Evolutionary conservation across 2,888 invertebrate species (phyloP), one percentile per base, ranked within the genome.

Genomic region (Cosmopolites sordidus): DNA sequence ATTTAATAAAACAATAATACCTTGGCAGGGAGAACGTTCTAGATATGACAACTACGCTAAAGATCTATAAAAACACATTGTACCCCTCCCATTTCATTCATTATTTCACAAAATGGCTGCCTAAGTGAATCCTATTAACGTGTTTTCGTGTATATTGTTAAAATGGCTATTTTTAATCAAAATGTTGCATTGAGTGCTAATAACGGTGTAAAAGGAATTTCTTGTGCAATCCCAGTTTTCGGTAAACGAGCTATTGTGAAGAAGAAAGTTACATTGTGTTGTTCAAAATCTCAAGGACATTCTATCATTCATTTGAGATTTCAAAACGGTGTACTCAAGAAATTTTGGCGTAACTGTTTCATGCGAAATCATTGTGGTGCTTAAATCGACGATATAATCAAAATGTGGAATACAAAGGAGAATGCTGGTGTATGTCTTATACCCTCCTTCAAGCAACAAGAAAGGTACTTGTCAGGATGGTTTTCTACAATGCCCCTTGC

Each of bases 381-480:
- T 27, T 54, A 47, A 50, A 38, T 27, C 37, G 14, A 47, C 29
- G 2, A 27, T 39, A 16, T 15, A 16, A 45, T 18, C 11, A 41
- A 50, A 11, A 55, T 55, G 51, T 51, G 51, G 55, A 30, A 47
- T 16, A 18, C 3, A 12, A 33, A 12, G 11, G 3, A 4, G n/a
- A 11, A 9, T n/a, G 11, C 3, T 6, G 33, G 33, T 4, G 5
- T 2, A 33, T 33, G 3, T 9, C n/a, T 4, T 4, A 11, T 11
- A 4, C 33, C 33, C 33, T 11, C 3, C 11, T 33, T 16, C 29
- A 50, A 50, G 16, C 59, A 60, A 40, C 60, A 55, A 6, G 44
- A 56, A n/a, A 18, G 58, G 48, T 42, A 54, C 2, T 59, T 59
- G 27, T 48, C 52, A 40, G 16, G 55, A 33, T 42, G 51, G 9